These are phyloP conservation scores for Puma concolor DNA, from an alignment of 2,113 vertebrate species.

Conservation along the genomic window DNA sequence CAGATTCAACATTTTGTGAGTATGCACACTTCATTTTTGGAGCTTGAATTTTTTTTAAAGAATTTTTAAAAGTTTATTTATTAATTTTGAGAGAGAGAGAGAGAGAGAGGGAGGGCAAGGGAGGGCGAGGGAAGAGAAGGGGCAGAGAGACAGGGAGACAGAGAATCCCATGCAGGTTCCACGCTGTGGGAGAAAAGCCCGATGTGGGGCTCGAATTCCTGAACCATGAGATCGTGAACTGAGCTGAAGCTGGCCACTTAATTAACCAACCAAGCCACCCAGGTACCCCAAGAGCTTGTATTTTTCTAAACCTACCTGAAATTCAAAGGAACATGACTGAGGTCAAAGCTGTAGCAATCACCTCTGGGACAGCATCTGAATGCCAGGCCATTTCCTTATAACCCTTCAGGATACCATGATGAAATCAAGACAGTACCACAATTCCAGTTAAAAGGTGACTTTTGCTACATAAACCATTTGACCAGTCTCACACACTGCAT, in stretches of 20 bases:
- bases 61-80: too few relatives aligned
- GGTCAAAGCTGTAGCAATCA: not conserved
- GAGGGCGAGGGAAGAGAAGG: too few relatives aligned
- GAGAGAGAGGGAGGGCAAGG: too few relatives aligned
- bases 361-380: not conserved
- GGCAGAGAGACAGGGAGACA: too few relatives aligned
- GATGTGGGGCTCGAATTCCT: too few relatives aligned
- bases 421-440: not conserved
- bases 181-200: too few relatives aligned
- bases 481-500: not conserved
- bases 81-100: too few relatives aligned
- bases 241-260: too few relatives aligned
- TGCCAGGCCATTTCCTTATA: not conserved
- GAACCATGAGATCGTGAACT: too few relatives aligned
- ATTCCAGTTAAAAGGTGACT: not conserved
- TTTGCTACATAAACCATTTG: not conserved
- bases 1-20: not conserved
- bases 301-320: conserved; percentile 21
- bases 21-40: not conserved
- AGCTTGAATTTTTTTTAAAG: not conserved
- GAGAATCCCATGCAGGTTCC: too few relatives aligned
- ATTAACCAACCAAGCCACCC: too few relatives aligned
- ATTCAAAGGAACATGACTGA: not conserved
- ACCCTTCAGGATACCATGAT: not conserved
- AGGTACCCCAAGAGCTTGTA: not conserved